These are phyloP conservation scores for Labeo calbasu DNA, from an alignment of 2,797 vertebrate species.

Conservation along the genomic window DNA sequence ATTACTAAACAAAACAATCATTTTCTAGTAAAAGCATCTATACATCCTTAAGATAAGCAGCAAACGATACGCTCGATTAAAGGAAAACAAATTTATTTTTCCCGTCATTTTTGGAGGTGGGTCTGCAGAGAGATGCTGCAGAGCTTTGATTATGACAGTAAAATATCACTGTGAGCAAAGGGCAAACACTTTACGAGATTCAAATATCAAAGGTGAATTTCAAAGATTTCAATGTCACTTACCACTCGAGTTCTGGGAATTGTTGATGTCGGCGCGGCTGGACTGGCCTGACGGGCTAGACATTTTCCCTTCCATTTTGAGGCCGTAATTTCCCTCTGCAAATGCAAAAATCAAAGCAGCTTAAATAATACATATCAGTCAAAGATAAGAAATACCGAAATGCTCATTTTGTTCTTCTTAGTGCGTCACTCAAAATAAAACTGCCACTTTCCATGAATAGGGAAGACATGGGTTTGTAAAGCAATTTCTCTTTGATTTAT, in stretches of 20 bases:
- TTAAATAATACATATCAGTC: background rate
- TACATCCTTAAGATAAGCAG: background rate
- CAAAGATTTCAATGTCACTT: constrained; percentile 67
- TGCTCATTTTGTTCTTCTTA: background rate
- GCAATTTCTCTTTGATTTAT: background rate
- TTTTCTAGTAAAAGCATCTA: background rate
- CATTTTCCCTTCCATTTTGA: constrained; percentile 89
- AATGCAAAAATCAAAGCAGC: constrained; percentile 36
- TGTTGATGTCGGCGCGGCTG: constrained; percentile 94
- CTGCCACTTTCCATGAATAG: background rate
- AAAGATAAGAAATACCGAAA: background rate
- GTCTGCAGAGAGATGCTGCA: background rate
- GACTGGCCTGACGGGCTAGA: constrained; percentile 73
- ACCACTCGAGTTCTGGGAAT: constrained; percentile 97
- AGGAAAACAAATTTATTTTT: background rate
- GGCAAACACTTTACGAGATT: background rate
- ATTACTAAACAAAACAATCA: background rate
- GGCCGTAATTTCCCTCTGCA: constrained; percentile 89
- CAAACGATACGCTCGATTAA: background rate
- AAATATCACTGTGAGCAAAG: constrained; percentile 13
- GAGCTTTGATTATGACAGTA: constrained; percentile 3
- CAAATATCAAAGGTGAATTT: constrained; percentile 28
- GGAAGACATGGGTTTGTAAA: background rate
- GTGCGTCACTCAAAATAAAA: background rate
- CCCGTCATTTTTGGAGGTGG: background rate